Conservation (phyloP, 2,797 vertebrate genomes). For the Prionace glauca region DNA sequence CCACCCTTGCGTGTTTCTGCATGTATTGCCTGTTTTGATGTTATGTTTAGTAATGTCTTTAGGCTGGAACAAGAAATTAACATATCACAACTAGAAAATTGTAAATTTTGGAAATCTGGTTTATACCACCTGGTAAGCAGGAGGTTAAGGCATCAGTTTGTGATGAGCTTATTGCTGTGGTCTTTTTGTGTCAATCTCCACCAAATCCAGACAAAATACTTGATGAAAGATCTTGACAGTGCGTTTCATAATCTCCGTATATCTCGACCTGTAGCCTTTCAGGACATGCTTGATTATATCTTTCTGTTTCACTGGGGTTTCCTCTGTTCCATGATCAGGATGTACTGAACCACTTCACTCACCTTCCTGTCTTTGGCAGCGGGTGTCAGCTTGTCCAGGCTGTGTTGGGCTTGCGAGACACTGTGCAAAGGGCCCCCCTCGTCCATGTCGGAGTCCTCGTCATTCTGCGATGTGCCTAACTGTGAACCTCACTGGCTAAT, state of each 20-base stretch:
- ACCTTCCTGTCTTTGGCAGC: background rate
- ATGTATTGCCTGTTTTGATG: background rate
- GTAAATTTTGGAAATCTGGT: background rate
- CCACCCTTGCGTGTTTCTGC: background rate
- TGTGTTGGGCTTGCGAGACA: background rate
- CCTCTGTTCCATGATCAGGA: conserved; percentile 5
- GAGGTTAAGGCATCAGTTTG: background rate
- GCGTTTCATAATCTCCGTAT: too few relatives aligned
- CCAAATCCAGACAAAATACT: conserved; percentile 35
- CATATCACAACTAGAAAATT: background rate
- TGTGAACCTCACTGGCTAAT: too few relatives aligned
- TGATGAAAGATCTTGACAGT: conserved; percentile 40
- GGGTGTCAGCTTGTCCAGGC: background rate
- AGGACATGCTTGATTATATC: too few relatives aligned
- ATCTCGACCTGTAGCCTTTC: too few relatives aligned
- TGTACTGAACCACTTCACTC: conserved; percentile 8
- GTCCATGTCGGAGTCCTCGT: background rate
- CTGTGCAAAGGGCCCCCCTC: background rate
- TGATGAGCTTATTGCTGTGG: background rate
- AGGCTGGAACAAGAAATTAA: background rate
- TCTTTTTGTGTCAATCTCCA: too few relatives aligned
- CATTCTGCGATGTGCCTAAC: background rate
- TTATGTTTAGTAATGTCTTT: background rate
- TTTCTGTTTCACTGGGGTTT: background rate
- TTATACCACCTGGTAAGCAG: background rate